These are phyloP conservation scores for Cylas formicarius DNA, from an alignment of 1,140 invertebrate genomes.

Conservation along the genomic window DNA sequence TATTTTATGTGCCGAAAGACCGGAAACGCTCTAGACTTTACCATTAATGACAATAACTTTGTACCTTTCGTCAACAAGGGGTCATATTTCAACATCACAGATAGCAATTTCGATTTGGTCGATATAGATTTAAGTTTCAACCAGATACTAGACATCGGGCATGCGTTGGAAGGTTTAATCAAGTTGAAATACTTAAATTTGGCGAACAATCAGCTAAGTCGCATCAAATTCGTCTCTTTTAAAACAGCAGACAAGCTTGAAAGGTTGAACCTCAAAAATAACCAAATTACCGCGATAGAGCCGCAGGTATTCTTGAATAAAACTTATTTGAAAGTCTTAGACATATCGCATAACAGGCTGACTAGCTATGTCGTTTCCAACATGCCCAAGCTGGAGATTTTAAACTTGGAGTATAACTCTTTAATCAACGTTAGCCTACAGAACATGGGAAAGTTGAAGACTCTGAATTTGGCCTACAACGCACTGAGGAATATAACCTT, in stretches of 20 bases:
- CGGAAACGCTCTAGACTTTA: slow-evolving; percentile 5
- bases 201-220: slow-evolving; percentile 20
- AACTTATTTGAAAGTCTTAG: slow-evolving; percentile 14
- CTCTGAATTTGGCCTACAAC: slow-evolving; percentile 21
- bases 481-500: slow-evolving; percentile 11
- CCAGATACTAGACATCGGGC: slow-evolving; percentile 21
- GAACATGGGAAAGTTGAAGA: slow-evolving; percentile 13
- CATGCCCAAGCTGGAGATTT: slow-evolving; percentile 18
- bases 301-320: slow-evolving; percentile 15
- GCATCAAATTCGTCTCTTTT: slow-evolving; percentile 12
- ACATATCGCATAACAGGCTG: slow-evolving; percentile 27
- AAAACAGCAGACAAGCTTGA: slow-evolving; percentile 12
- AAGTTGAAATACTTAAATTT: slow-evolving; percentile 22
- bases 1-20: slow-evolving; percentile 8
- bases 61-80: background rate
- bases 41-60: slow-evolving; percentile 4
- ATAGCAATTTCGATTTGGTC: slow-evolving; percentile 10
- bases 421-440: slow-evolving; percentile 14
- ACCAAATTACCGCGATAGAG: slow-evolving; percentile 15
- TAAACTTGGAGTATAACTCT: slow-evolving; percentile 27
- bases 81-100: slow-evolving; percentile 6
- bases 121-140: slow-evolving; percentile 31
- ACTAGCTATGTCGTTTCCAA: slow-evolving; percentile 9
- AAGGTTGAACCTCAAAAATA: slow-evolving; percentile 16
- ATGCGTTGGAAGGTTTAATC: slow-evolving; percentile 20